Conservation (phyloP, 2,113 vertebrate genomes). For the Nycticryphes semicollaris region DNA sequence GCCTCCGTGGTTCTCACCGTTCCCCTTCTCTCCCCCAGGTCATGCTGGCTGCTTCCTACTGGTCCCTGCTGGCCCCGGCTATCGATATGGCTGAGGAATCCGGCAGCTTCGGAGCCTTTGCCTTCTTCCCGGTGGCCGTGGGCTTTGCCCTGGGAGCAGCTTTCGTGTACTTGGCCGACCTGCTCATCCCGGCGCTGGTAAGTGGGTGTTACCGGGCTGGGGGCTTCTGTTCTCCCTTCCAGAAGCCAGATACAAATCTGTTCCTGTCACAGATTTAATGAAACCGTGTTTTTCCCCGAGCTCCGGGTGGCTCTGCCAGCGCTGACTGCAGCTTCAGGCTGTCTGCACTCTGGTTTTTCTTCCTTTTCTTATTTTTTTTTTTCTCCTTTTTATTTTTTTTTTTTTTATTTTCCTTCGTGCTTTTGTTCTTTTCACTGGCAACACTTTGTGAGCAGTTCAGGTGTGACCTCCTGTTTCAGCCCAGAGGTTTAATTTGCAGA, state of each 20-base stretch:
- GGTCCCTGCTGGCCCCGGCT: slow-evolving; percentile 93
- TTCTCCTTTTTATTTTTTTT: no score
- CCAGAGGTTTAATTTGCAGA: background rate
- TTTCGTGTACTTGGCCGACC: slow-evolving; percentile 89
- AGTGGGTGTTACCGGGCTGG: slow-evolving; percentile 33
- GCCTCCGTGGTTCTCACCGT: background rate
- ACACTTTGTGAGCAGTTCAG: background rate
- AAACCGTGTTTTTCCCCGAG: accelerated
- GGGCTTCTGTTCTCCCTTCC: background rate
- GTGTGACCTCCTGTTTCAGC: slow-evolving; percentile 30
- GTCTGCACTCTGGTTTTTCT: background rate
- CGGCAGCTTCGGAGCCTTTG: slow-evolving; percentile 85
- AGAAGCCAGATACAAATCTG: accelerated
- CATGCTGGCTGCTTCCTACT: slow-evolving; percentile 96
- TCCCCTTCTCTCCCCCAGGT: slow-evolving; percentile 76
- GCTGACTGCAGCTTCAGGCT: background rate
- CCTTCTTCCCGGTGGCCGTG: slow-evolving; percentile 88
- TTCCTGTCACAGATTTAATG: background rate
- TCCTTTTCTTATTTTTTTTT: no score
- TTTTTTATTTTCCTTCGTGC: background rate
- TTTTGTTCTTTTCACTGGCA: background rate
- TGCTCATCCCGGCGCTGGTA: slow-evolving; percentile 85
- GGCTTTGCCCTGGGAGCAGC: slow-evolving; percentile 90
- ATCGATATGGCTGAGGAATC: slow-evolving; percentile 90
- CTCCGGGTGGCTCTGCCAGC: background rate